A percentile compares a stretch with the other conserved stretches of the same genome.
Conservation (phyloP, 2,797 vertebrate species). For the Pangasius larnaudii region DNA sequence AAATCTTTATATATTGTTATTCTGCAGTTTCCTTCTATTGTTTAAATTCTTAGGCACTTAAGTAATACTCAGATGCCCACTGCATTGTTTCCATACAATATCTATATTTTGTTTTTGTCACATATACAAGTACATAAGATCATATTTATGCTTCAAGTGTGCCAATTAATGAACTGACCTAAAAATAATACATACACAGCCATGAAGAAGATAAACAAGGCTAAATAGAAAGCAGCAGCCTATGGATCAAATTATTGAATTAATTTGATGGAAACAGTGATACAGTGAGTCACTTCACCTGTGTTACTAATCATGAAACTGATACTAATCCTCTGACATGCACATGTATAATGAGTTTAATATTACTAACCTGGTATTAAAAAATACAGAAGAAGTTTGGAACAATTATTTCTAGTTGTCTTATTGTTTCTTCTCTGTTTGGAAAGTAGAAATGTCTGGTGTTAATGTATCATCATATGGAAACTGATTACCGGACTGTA, state of each 20-base stretch:
- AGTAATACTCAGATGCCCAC: slow-evolving; percentile 24
- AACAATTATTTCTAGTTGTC: not conserved
- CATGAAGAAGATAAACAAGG: not conserved
- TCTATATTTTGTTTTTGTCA: slow-evolving; percentile 1
- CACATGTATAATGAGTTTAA: not conserved
- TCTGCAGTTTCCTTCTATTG: slow-evolving; percentile 17
- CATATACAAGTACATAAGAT: not conserved
- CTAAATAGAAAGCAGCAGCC: not conserved
- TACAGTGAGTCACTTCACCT: slow-evolving; percentile 13
- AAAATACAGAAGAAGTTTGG: not conserved
- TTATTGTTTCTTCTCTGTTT: not conserved
- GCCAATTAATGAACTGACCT: not conserved
- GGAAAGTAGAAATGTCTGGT: not conserved
- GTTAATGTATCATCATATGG: not conserved
- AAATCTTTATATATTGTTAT: slow-evolving; percentile 38
- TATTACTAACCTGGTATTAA: not conserved
- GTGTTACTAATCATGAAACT: not conserved
- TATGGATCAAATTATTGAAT: not conserved
- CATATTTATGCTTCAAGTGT: not conserved
- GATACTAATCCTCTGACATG: not conserved
- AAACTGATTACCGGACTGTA: slow-evolving; percentile 18
- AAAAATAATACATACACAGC: not conserved
- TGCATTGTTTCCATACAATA: slow-evolving; percentile 25
- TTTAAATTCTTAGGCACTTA: slow-evolving; percentile 27
- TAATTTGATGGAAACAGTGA: slow-evolving; percentile 6